Base-by-base conservation (phyloP, 2,888 invertebrate species). In the Rhimphoctona megacephalus region DNA sequence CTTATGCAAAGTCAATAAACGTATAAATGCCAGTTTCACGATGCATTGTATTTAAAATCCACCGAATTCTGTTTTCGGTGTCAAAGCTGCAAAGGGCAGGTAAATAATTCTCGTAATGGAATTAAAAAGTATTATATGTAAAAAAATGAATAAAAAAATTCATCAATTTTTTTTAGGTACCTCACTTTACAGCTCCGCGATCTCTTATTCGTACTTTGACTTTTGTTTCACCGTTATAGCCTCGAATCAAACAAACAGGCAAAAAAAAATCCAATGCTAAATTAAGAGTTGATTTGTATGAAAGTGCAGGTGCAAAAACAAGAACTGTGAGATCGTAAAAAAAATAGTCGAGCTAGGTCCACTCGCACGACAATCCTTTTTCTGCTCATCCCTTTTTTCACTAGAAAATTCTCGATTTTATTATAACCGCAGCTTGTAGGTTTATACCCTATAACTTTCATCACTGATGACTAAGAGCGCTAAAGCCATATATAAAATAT, bases 311-410 rank as follows among this genome's bases (percentile, higher is more conserved):
- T 54, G 39, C 22, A 8, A 39, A 25, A 67, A 30, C 66, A 66
- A 73, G 66, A 36, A 25, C 61, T 33, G 25, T n/a, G 49, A n/a
- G 69, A 39, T 74, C 82, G 74, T 81, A 78, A 67, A 78, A 85
- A 85, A 85, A 81, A 85, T 25, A 11, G 14, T 43, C 43, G 43
- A 43, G 43, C 43, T 14, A 43, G 9, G 43, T 39, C 43, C 43
- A 39, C 39, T 7, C 8, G 39, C 36, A 57, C 73, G 73, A 49
- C 46, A 64, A 30, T 67, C 67, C 19, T 81, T 36, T 81, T 81
- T 78, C 39, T n/a, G 22, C 57, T 76, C 66, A 36, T 52, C 64
- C 66, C 61, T 33, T 54, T n/a, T 57, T 69, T 14, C 33, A 43
- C 52, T 25, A 6, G 14, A 19, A 36, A 30, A 64, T 46, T 39